A percentile compares a stretch with the other conserved stretches of the same genome.
Evolutionary conservation across 2,113 vertebrate genomes (phyloP).

Genomic region (Cyprinus carpio): DNA sequence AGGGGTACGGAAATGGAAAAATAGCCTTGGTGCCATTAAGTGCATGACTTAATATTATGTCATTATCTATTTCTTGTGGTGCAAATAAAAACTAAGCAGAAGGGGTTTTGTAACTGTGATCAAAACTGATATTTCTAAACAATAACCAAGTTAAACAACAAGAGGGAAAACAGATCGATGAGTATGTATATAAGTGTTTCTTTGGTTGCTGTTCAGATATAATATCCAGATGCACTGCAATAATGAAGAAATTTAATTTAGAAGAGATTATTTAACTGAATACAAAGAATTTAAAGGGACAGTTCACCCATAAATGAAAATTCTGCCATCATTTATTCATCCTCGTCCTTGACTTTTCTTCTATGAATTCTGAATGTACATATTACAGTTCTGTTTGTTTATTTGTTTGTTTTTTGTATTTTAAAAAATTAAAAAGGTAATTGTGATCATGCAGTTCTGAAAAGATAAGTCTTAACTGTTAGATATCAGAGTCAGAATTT

Average conservation of each 20-base stretch:
- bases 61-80: constrained; percentile 1
- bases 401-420: too few species aligned
- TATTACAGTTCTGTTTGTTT: background rate
- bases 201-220: background rate
- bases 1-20: constrained; percentile 21
- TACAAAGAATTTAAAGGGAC: background rate
- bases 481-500: too few species aligned
- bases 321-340: background rate
- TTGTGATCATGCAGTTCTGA: too few species aligned
- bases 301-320: background rate
- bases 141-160: too few species aligned
- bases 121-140: too few species aligned
- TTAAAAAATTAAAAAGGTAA: background rate
- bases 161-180: background rate
- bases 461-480: too few species aligned
- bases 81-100: background rate
- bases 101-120: too few species aligned
- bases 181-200: background rate
- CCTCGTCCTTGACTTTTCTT: background rate
- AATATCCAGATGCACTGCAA: background rate
- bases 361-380: too few species aligned
- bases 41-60: background rate
- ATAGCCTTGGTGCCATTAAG: background rate
- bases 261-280: background rate
- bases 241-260: background rate